Conservation (phyloP, 2,888 invertebrate genomes). For the Polyommatus iphigenia region DNA sequence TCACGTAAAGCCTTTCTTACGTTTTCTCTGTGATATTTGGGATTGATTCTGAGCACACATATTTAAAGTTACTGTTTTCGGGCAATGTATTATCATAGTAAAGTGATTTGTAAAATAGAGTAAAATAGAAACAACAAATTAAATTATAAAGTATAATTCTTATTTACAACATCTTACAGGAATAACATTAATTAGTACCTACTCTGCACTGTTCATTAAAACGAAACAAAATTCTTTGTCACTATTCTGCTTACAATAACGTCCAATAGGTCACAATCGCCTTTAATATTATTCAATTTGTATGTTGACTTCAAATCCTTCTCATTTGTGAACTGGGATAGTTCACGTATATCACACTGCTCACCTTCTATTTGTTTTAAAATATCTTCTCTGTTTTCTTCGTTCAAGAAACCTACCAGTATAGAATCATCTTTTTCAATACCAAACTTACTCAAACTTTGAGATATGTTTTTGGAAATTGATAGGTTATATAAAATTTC, state of each 20-base stretch:
- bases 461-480: slow-evolving; percentile 84
- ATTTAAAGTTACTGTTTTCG: no score
- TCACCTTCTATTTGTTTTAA: slow-evolving; percentile 78
- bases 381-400: slow-evolving; percentile 54
- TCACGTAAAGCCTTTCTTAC: no score
- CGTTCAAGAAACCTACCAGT: slow-evolving; percentile 60
- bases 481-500: slow-evolving; percentile 86
- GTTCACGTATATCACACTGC: slow-evolving; percentile 65
- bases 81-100: no score
- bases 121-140: no score
- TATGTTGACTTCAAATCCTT: slow-evolving; percentile 45
- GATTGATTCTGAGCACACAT: no score
- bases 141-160: neutral
- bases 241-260: slow-evolving; percentile 84
- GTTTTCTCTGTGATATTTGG: no score
- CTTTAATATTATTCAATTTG: slow-evolving; percentile 60
- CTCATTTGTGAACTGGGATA: slow-evolving; percentile 70
- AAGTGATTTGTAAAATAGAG: no score
- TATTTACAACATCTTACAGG: neutral
- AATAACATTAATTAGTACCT: neutral
- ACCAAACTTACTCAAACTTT: slow-evolving; percentile 84
- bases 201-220: slow-evolving; percentile 43
- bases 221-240: slow-evolving; percentile 80
- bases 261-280: slow-evolving; percentile 76
- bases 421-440: slow-evolving; percentile 62